Base-by-base conservation (phyloP, 35 echinoderm and acorn worm genomes). In the Lytechinus variegatus region DNA sequence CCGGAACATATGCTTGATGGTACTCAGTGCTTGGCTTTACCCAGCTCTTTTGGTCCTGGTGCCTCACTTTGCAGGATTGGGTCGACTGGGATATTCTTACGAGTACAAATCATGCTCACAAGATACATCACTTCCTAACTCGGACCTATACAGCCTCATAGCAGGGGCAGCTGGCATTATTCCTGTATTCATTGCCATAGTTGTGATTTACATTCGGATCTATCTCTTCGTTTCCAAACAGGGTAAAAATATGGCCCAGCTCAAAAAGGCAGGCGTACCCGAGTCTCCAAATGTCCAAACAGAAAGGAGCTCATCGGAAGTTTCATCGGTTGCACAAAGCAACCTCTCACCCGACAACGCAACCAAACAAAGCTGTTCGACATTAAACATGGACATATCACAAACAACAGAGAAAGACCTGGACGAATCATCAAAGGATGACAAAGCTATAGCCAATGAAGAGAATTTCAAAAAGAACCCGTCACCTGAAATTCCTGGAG, bases 11-110 rank as follows among this genome's bases (percentile, higher is more conserved):
- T 27, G 28, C 29, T 14, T 93, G 10, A 93, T 93, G 92, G 92
- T 93, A 19, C 28, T 93, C 28, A 12, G 13, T 10, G 92, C 92
- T 53, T 93, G 92, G 92, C 13, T 93, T 53, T 93, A 93, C 11
- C 92, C 92, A 33, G 28, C 53, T 93, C 54, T 93, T 54, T 3
- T 93, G 9, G 92, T 93, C 9, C 28, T 93, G 53, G 92, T 93
- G 11, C 92, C 92, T 54, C 92, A 55, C 54, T 93, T 93, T 93
- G 92, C 92, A 10, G 92, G 92, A 19, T 54, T 93, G n/a, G 92
- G 92, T 10, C 52, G 54, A 27, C 27, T 93, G 52, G 92, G 92
- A 52, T 93, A 93, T 54, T 93, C 92, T 10, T 9, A 93, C 11
- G 52, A 56, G 92, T 93, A 93, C 54, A 93, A 93, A 12, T 4